These are phyloP conservation scores for Crenuchus spilurus DNA, from an alignment of 2,797 vertebrate genomes.

Conservation along the genomic window DNA sequence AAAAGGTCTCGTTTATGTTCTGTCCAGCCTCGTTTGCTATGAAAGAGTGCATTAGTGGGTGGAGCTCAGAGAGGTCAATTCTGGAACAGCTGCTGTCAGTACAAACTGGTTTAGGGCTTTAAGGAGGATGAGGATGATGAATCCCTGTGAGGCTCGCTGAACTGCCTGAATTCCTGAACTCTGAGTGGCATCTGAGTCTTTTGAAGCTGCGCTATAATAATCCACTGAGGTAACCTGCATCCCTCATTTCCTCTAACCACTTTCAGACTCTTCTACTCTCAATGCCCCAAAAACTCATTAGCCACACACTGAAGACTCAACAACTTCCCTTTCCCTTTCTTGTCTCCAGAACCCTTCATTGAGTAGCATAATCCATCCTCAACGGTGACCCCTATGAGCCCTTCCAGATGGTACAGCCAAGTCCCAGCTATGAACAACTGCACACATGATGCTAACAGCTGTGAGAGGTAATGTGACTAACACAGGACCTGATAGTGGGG, in stretches of 20 bases:
- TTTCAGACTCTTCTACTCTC: constrained; percentile 24
- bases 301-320: constrained; percentile 15
- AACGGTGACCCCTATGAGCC: constrained; percentile 17
- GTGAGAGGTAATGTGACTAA: constrained; percentile 27
- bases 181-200: constrained; percentile 84
- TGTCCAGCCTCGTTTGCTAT: too few relatives aligned
- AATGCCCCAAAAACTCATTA: constrained; percentile 41
- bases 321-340: constrained; percentile 17
- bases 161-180: constrained; percentile 71
- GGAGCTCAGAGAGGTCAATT: neutral
- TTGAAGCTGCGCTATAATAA: constrained; percentile 82
- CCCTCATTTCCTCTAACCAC: constrained; percentile 84
- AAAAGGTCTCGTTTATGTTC: too few relatives aligned
- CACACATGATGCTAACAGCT: constrained; percentile 15
- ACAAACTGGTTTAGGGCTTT: neutral
- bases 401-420: constrained; percentile 36
- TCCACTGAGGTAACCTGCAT: constrained; percentile 86
- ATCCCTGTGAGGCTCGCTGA: constrained; percentile 21
- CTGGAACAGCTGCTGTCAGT: neutral
- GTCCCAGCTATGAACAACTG: constrained; percentile 20
- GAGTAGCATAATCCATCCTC: constrained; percentile 12
- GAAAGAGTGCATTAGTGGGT: neutral
- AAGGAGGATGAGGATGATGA: constrained; percentile 1
- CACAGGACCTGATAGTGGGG: constrained; percentile 23
- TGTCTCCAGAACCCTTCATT: constrained; percentile 3